Conservation (phyloP, 2,797 vertebrate genomes). For the Malurus leucopterus region DNA sequence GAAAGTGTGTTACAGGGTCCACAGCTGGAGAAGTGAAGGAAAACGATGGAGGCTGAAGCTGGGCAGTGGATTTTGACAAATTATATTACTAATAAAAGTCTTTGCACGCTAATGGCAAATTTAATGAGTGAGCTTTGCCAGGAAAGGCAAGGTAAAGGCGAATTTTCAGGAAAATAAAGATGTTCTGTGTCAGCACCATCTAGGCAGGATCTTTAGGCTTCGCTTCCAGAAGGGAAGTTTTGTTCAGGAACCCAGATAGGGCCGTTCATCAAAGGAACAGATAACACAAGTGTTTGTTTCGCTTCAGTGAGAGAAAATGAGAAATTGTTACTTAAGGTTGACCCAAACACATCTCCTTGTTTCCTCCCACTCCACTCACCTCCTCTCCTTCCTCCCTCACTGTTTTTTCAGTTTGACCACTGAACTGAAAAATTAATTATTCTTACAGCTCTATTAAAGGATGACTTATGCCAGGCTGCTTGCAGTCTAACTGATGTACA, state of each 20-base stretch:
- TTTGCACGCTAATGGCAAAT: not conserved
- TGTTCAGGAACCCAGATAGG: not conserved
- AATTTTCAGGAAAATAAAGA: not conserved
- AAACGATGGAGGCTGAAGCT: not conserved
- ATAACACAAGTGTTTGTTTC: slow-evolving; percentile 6
- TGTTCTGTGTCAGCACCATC: not conserved
- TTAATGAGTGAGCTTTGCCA: not conserved
- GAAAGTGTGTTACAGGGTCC: not conserved
- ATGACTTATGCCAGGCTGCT: slow-evolving; percentile 19
- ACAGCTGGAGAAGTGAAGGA: not conserved
- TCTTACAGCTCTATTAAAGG: slow-evolving; percentile 54
- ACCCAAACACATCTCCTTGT: slow-evolving; percentile 26
- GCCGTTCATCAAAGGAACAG: not conserved
- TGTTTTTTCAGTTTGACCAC: slow-evolving; percentile 50
- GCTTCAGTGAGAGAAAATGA: slow-evolving; percentile 36
- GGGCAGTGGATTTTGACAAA: not conserved
- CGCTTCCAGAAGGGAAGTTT: not conserved
- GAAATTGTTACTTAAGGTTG: slow-evolving; percentile 10
- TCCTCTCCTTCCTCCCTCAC: slow-evolving; percentile 21
- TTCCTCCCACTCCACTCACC: not conserved
- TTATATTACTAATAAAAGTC: not conserved
- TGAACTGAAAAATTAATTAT: slow-evolving; percentile 64
- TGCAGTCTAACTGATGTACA: not conserved
- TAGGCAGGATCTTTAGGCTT: not conserved
- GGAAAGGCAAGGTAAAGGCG: not conserved